Evolutionary conservation across 2,797 vertebrate species (phyloP).

Genomic region (Sebastes minor): DNA sequence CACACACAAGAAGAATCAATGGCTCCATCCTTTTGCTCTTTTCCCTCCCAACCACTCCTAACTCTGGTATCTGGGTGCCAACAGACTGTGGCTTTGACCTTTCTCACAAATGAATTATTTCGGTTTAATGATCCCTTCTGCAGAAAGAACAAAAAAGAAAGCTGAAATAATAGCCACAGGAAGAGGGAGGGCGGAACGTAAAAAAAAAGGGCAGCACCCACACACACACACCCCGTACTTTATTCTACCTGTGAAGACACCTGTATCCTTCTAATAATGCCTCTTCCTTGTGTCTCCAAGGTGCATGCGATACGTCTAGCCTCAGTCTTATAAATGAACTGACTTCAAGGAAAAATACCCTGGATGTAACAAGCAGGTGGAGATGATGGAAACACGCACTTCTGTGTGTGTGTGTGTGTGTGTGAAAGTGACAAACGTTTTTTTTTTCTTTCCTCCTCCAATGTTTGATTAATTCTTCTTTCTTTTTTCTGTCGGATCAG

Average conservation of each 20-base stretch:
- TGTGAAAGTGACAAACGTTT: slow-evolving; percentile 46
- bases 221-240: slow-evolving; percentile 23
- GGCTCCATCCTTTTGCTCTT: slow-evolving; percentile 22
- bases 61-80: slow-evolving; percentile 66
- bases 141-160: slow-evolving; percentile 68
- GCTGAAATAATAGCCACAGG: slow-evolving; percentile 63
- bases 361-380: slow-evolving; percentile 53
- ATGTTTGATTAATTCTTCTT: slow-evolving; percentile 71
- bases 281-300: slow-evolving; percentile 29
- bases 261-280: slow-evolving; percentile 55
- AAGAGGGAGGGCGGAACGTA: not conserved
- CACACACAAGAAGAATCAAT: slow-evolving; percentile 40
- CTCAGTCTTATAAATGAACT: slow-evolving; percentile 49
- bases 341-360: slow-evolving; percentile 25
- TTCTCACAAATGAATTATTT: slow-evolving; percentile 81
- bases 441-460: slow-evolving; percentile 24
- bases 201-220: slow-evolving; percentile 53
- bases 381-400: slow-evolving; percentile 16
- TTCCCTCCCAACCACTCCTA: slow-evolving; percentile 32
- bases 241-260: slow-evolving; percentile 50
- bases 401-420: slow-evolving; percentile 22
- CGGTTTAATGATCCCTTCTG: slow-evolving; percentile 78
- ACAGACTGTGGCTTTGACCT: slow-evolving; percentile 77
- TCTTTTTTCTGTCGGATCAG: slow-evolving; percentile 49
- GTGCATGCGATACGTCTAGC: slow-evolving; percentile 34